A percentile compares a stretch with the other conserved stretches of the same genome.
Conservation (phyloP, 2,113 vertebrate genomes). For the Odontesthes bonariensis region DNA sequence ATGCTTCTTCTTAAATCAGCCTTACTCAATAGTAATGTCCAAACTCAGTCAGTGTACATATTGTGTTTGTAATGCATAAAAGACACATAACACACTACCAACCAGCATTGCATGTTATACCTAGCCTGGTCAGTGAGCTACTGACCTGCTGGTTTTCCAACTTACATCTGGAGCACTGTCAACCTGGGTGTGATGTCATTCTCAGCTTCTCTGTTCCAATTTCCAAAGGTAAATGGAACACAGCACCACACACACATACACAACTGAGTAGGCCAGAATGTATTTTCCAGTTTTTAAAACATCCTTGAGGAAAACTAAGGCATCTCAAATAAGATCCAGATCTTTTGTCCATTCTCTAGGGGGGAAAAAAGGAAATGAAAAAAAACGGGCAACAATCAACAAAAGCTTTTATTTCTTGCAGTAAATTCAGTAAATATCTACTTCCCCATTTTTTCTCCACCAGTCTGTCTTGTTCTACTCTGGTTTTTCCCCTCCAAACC, state of each 20-base stretch:
- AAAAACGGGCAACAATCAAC: constrained; percentile 57
- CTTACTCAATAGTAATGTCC: no score
- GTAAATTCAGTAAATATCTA: background rate
- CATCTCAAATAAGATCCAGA: constrained; percentile 53
- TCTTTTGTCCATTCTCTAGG: constrained; percentile 35
- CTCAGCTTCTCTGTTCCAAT: background rate
- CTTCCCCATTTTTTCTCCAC: background rate
- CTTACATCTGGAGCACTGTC: background rate
- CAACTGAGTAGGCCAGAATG: constrained; percentile 18
- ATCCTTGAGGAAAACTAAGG: constrained; percentile 58
- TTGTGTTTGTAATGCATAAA: background rate
- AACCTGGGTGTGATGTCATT: background rate
- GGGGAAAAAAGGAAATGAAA: background rate
- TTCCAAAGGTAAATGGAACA: constrained; percentile 3
- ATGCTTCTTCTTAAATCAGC: no score
- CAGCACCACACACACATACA: constrained; percentile 23
- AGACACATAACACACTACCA: background rate
- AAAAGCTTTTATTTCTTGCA: constrained; percentile 48
- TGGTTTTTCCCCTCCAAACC: background rate
- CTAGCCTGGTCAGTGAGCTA: background rate
- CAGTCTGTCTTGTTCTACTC: constrained; percentile 5
- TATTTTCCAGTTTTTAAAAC: constrained; percentile 53
- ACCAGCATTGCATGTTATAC: background rate
- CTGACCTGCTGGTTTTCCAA: background rate
- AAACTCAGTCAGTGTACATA: no score